phyloP scores from a whole-genome alignment of 2,888 invertebrate genomes.

The Resseliella maxima region DNA sequence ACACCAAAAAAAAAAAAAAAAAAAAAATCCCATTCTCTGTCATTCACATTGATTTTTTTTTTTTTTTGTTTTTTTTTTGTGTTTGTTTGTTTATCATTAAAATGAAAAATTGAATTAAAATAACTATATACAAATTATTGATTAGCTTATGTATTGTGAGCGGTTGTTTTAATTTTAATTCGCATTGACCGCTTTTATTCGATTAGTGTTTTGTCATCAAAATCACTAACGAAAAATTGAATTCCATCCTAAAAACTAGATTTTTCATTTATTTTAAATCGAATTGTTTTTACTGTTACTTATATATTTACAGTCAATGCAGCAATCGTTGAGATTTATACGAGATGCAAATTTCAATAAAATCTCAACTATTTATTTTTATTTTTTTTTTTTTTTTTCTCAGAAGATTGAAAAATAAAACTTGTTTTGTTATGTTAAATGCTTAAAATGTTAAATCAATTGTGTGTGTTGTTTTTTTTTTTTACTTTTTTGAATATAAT shows the following conservation, averaged over 20 bases:
- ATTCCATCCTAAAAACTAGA: constrained; percentile 41
- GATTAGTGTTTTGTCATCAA: not conserved
- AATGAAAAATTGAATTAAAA: constrained; percentile 26
- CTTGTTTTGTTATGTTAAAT: too few species aligned
- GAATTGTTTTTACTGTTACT: not conserved
- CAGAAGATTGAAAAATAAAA: too few species aligned
- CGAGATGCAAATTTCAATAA: not conserved
- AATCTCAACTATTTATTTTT: constrained; percentile 12
- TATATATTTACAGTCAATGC: not conserved
- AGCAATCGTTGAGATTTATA: not conserved
- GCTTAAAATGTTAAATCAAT: too few species aligned
- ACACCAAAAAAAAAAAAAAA: not conserved
- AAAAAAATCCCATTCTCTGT: not conserved
- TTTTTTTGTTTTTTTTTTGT: not conserved
- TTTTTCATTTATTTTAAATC: not conserved
- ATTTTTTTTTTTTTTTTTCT: too few species aligned
- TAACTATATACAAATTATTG: constrained; percentile 35
- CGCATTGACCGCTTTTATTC: not conserved
- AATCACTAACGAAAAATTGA: constrained; percentile 45
- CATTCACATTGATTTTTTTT: not conserved
- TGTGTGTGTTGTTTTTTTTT: too few species aligned
- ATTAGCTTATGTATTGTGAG: constrained; percentile 37
- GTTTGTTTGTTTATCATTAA: not conserved
- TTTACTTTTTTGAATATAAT: too few species aligned
- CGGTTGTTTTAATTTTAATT: constrained; percentile 19